These are phyloP conservation scores for Cephus nigrinus DNA, from an alignment of 2,888 invertebrate genomes.

Conservation along the genomic window DNA sequence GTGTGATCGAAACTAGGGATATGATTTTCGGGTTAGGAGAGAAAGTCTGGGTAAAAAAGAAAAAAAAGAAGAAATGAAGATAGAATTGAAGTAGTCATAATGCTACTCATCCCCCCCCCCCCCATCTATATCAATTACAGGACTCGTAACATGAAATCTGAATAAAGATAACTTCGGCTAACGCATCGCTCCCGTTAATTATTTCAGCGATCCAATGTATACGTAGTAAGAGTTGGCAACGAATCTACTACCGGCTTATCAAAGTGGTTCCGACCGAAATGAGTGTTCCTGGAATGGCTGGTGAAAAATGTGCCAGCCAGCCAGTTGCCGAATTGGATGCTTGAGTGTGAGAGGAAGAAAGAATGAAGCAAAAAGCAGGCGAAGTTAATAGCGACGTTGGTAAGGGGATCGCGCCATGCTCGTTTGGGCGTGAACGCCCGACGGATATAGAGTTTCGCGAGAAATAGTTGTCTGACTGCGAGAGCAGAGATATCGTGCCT, in stretches of 20 bases:
- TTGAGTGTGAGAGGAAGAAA: not conserved
- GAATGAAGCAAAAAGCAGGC: not conserved
- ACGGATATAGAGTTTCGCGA: not conserved
- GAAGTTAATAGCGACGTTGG: not conserved
- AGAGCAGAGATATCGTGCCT: not conserved
- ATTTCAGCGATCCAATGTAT: not conserved
- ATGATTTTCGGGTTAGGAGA: not conserved
- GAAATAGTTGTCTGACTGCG: not conserved
- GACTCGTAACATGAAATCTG: not conserved
- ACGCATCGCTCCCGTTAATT: not conserved
- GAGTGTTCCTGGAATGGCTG: not conserved
- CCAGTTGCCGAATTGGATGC: not conserved
- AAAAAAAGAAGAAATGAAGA: not conserved
- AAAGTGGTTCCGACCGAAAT: not conserved
- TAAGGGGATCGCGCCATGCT: conserved; percentile 45
- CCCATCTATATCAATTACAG: too few relatives aligned
- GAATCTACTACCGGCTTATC: not conserved
- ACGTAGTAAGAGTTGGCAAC: not conserved
- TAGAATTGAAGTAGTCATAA: not conserved
- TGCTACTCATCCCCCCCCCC: not conserved
- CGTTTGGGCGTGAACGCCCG: conserved; percentile 50
- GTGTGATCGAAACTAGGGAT: not conserved
- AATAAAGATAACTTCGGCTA: not conserved
- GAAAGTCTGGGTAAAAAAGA: not conserved
- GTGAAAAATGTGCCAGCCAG: not conserved